Base-by-base conservation (phyloP, 2,113 vertebrate species). In the Hylia prasina region DNA sequence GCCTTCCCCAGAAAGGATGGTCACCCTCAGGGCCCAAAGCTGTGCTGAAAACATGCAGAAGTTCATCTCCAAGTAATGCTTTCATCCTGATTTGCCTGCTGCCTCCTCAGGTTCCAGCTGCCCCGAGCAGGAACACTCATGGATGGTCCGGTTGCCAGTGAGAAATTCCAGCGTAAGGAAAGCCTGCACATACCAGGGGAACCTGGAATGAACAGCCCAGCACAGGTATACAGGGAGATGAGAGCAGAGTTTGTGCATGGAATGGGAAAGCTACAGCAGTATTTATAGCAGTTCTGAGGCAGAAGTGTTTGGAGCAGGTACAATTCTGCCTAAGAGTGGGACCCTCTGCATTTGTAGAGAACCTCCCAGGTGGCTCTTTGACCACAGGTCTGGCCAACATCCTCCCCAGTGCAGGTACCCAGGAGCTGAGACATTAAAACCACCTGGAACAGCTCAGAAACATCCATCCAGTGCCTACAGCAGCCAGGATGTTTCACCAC, bases 1-100 rank as follows among this genome's bases (percentile, higher is more conserved):
- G 11, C 57, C 65, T 15, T 70, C 56, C 37, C 54, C 8, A 0
- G 21, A 47, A 0, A 0, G 56, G 47, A 40, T 11, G 16, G 45
- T 22, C 73, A 75, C 28, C 27, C 47, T 68, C 68, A 40, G 58
- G 35, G 40, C 80, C 15, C 77, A 73, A 50, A 63, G 2, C n/a
- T 30, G 19, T 30, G 15, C 60, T 82, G 65, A 44, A 47, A 87
- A 63, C 5, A 3, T 61, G 53, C 21, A 44, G 6, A 28, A 60
- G 31, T 35, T 88, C 22, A 77, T 21, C 39, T 48, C 31, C 58
- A 75, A 35, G 15, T 15, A 45, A 47, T 44, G 42, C 48, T 82
- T 94, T 44, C 57, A 81, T 39, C 60, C 60, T 2, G 3, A 42
- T 45, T 23, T 48, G 33, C 58, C 57, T 83, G 48, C 68, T 87